phyloP scores from a whole-genome alignment of 1,140 invertebrate genomes.

The Hycleus phaleratus region DNA sequence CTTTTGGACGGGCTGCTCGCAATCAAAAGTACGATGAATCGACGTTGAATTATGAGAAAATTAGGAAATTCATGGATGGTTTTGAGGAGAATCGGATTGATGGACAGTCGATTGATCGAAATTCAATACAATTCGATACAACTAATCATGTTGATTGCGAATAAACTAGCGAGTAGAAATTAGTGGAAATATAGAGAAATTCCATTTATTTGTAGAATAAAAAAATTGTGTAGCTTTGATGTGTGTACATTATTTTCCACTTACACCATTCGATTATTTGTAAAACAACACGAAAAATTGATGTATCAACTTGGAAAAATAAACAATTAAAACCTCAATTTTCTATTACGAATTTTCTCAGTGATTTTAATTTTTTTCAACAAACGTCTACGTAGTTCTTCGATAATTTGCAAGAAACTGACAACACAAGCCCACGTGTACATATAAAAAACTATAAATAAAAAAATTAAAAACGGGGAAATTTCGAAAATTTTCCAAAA shows the following conservation, averaged over 20 bases:
- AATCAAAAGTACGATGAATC: constrained; percentile 1
- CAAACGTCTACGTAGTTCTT: constrained; percentile 2
- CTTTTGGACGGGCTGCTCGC: constrained; percentile 3
- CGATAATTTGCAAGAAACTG: constrained; percentile 9
- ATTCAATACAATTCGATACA: no score
- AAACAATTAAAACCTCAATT: not conserved
- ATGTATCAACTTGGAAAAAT: not conserved
- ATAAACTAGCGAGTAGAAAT: no score
- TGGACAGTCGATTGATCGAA: no score
- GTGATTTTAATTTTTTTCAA: constrained; percentile 1
- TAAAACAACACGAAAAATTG: constrained; percentile 2
- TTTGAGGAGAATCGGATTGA: no score
- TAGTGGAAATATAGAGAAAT: no score
- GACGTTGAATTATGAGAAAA: not conserved
- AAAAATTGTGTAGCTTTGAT: not conserved
- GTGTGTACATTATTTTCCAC: no score
- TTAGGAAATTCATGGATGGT: no score
- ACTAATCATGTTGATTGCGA: no score
- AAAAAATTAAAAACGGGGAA: not conserved
- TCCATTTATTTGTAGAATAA: no score
- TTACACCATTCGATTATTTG: not conserved
- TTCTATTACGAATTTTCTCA: not conserved
- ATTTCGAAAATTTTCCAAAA: not conserved
- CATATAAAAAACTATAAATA: constrained; percentile 8
- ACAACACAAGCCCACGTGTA: constrained; percentile 2